Percentiles rank a stretch among this genome's conserved stretches.
phyloP scores from a whole-genome alignment of 2,797 vertebrate species.

The Bufotes viridis region DNA sequence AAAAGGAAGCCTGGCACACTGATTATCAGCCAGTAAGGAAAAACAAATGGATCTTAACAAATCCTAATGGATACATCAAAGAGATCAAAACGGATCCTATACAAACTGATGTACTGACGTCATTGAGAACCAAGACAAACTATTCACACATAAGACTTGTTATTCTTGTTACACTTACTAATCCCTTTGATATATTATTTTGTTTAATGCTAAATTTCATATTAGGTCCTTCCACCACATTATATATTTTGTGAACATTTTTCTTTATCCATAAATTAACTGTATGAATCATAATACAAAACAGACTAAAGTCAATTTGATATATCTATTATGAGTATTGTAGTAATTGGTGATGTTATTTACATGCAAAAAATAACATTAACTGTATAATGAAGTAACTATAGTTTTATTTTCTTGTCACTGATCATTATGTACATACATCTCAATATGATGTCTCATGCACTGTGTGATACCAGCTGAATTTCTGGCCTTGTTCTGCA shows the following conservation, averaged over 20 bases:
- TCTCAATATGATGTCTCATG: constrained; percentile 52
- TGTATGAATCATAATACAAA: background rate
- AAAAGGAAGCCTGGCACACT: background rate
- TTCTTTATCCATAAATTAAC: background rate
- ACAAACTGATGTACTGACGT: background rate
- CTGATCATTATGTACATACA: constrained; percentile 52
- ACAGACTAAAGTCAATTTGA: background rate
- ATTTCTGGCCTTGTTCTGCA: constrained; percentile 61
- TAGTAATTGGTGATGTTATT: background rate
- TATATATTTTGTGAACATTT: too few species aligned
- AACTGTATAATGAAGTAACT: constrained; percentile 4
- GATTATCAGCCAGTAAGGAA: background rate
- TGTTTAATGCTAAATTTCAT: background rate
- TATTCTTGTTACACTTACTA: background rate
- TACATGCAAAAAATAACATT: background rate
- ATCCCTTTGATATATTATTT: background rate
- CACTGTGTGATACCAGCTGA: constrained; percentile 52
- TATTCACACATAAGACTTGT: background rate
- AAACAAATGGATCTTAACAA: background rate
- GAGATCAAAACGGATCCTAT: background rate
- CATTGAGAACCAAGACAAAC: background rate
- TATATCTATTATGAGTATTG: background rate
- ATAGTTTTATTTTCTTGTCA: constrained; percentile 23
- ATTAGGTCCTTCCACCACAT: too few species aligned
- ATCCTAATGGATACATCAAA: background rate